Evolutionary conservation across 2,888 invertebrate species (phyloP), one percentile per base, ranked within the genome.

Genomic region (Leptogaster cylindrica): DNA sequence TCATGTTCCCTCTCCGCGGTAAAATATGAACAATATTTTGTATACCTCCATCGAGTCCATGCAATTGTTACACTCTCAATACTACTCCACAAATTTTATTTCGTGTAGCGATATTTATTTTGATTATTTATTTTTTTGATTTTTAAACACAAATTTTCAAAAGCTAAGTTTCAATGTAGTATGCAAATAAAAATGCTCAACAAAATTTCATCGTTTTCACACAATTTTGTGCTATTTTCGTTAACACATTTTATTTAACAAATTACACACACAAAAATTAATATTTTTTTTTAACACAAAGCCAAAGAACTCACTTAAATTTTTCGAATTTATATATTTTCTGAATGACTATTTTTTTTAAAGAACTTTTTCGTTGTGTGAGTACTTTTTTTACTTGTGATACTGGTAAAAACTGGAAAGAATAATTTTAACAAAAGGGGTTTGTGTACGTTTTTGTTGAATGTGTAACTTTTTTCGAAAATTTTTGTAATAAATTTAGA

Each of bases 331-430:
- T 55, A 31, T 12, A 23, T 16, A 48, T 48, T 48, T 48, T 5
- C 12, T 39, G 8, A 1, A n/a, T 39, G 8, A n/a, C n/a, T 2
- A n/a, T 5, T 39, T 39, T 39, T 39, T 39, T 39, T n/a, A n/a
- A 25, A 23, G 23, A 25, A 23, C 25, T 23, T 50, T 10, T 50
- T 12, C 23, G 2, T 12, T 55, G 36, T 36, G 55, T 55, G 55
- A 20, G 23, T 33, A 23, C 55, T 36, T 36, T 55, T 50, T 55
- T 55, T 55, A 55, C 55, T 12, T 41, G 18, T 31, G 28, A 50
- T 36, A 39, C 55, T 55, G 55, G 55, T 55, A 55, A 55, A 55
- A 55, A 55, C 55, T 55, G 23, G 52, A 52, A 52, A 52, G 33
- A 10, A 6, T 27, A n/a, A 7, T 33, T 10, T 2, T 14, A 39